Evolutionary conservation across 2,113 vertebrate species (phyloP).

Genomic region (Thalassarche chlororhynchos): DNA sequence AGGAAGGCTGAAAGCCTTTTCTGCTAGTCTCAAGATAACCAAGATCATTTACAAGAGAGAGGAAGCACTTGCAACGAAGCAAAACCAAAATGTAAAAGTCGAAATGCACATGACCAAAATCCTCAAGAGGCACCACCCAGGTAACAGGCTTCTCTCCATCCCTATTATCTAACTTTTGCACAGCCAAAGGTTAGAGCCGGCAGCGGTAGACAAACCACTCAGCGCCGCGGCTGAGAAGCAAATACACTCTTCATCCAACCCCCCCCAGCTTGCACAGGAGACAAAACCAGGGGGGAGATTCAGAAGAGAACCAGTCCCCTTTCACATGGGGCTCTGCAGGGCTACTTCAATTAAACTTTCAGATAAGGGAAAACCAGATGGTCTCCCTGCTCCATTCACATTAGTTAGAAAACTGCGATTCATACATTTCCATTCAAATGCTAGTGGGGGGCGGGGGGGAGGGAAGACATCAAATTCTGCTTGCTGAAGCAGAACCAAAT

Average conservation of each 20-base stretch:
- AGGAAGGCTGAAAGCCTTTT: neutral
- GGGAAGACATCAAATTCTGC: neutral
- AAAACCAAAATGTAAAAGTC: neutral
- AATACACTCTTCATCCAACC: neutral
- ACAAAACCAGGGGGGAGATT: neutral
- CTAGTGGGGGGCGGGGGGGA: no score
- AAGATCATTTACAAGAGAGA: neutral
- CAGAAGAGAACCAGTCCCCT: fast-evolving
- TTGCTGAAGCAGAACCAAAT: neutral
- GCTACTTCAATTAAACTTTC: neutral
- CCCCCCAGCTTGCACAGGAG: neutral
- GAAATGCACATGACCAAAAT: fast-evolving
- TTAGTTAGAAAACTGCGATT: neutral
- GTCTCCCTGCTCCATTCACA: neutral
- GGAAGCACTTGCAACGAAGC: neutral
- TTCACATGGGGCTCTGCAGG: neutral
- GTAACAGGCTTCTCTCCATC: neutral
- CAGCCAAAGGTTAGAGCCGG: fast-evolving
- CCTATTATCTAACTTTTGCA: neutral
- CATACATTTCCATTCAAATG: neutral
- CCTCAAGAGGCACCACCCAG: neutral
- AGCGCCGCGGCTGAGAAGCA: neutral
- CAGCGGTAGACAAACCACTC: neutral
- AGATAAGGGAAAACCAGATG: neutral
- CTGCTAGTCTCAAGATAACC: neutral